Percentiles rank a stretch among this genome's conserved stretches.
phyloP scores from a whole-genome alignment of 1,140 invertebrate species.

The Wasmannia auropunctata region DNA sequence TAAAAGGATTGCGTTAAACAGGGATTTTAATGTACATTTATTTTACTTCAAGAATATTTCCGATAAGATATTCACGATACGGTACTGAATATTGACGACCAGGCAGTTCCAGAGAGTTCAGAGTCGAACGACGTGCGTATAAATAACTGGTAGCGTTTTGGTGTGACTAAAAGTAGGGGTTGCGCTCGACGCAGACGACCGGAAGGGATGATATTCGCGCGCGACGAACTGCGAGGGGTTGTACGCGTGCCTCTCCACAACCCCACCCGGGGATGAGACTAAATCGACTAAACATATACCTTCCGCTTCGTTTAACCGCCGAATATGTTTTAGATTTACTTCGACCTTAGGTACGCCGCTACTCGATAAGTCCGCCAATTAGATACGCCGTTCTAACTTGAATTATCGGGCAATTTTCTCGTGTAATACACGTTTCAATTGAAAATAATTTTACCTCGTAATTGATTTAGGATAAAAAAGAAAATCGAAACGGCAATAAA shows the following conservation, averaged over 20 bases:
- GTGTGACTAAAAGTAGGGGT: constrained; percentile 75
- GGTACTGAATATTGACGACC: constrained; percentile 31
- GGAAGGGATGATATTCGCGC: constrained; percentile 55
- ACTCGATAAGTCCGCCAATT: constrained; percentile 75
- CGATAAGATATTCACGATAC: constrained; percentile 13
- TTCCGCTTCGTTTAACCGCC: constrained; percentile 81
- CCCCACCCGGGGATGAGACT: constrained; percentile 64
- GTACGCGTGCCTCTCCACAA: constrained; percentile 55
- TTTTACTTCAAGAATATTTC: background rate
- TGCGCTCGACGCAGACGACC: constrained; percentile 43
- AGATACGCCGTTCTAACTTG: constrained; percentile 50
- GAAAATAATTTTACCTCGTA: constrained; percentile 1
- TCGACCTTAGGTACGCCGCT: constrained; percentile 54
- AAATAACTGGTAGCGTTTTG: constrained; percentile 79
- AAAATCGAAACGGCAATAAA: background rate
- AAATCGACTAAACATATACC: constrained; percentile 84
- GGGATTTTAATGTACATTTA: background rate
- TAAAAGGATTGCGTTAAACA: background rate
- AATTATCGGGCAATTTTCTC: constrained; percentile 43
- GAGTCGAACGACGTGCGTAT: constrained; percentile 62
- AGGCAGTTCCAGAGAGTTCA: constrained; percentile 29
- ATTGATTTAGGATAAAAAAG: background rate
- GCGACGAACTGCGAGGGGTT: constrained; percentile 63
- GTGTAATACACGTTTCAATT: background rate
- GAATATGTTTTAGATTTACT: constrained; percentile 84